phyloP scores from a whole-genome alignment of 2,888 invertebrate genomes.

The Rhagium mordax region DNA sequence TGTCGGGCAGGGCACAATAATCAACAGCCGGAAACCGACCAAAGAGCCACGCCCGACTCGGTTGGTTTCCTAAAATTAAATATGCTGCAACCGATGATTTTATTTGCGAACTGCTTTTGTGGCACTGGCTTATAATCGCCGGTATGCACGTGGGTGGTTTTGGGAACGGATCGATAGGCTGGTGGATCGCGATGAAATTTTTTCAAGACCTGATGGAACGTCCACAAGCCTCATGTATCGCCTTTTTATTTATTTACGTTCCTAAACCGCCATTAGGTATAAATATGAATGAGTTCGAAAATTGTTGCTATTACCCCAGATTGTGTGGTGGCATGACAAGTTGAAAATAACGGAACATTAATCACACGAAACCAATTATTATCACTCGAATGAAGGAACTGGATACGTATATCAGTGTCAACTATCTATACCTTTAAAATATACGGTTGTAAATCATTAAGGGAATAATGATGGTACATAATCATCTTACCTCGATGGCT shows the following conservation, averaged over 20 bases:
- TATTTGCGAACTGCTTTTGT: too few species aligned
- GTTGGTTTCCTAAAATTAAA: too few species aligned
- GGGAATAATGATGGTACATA: slow-evolving; percentile 15
- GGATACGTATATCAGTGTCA: slow-evolving; percentile 22
- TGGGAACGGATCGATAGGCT: too few species aligned
- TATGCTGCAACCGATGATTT: too few species aligned
- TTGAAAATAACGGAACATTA: slow-evolving; percentile 20
- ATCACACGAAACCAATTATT: slow-evolving; percentile 27
- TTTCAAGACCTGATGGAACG: too few species aligned
- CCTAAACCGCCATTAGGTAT: background rate
- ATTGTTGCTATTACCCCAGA: background rate
- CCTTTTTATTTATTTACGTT: background rate
- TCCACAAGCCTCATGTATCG: too few species aligned
- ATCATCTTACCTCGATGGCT: background rate
- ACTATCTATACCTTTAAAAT: slow-evolving; percentile 20
- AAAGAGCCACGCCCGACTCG: too few species aligned
- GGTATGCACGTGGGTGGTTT: too few species aligned
- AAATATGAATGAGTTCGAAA: background rate
- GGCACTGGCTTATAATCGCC: too few species aligned
- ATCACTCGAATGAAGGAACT: slow-evolving; percentile 15
- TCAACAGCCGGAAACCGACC: too few species aligned
- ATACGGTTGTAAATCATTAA: slow-evolving; percentile 24
- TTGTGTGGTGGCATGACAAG: slow-evolving; percentile 9
- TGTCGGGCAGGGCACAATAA: too few species aligned
- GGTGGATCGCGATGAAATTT: too few species aligned